These are phyloP conservation scores for Trachythela sp. DNA, from an alignment of 64 coral and sea anemone genomes.

Conservation along the genomic window DNA sequence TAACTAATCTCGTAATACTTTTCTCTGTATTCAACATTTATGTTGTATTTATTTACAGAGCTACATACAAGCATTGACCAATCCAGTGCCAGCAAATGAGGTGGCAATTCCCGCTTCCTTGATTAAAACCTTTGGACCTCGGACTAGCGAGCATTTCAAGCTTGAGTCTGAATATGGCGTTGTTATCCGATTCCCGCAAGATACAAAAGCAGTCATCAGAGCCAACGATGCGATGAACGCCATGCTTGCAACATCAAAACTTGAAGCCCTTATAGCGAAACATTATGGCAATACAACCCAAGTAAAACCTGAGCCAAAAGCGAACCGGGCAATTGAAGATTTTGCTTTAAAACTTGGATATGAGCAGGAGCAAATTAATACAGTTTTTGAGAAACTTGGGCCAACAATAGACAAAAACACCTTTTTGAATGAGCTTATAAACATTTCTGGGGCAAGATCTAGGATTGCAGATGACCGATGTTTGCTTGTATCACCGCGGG, in stretches of 20 bases:
- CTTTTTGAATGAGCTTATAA: constrained; percentile 81
- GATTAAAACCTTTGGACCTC: not conserved
- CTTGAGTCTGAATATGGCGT: not conserved
- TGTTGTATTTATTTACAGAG: not conserved
- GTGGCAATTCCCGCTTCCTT: not conserved
- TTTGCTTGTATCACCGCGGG: constrained; percentile 12
- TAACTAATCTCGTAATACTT: not conserved
- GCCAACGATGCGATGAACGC: not conserved
- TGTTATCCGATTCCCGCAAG: constrained; percentile 7
- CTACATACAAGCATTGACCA: not conserved
- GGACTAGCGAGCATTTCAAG: not conserved
- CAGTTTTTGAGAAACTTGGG: constrained; percentile 81
- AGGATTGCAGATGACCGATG: constrained; percentile 1
- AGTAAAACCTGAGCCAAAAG: constrained; percentile 1
- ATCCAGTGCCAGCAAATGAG: not conserved
- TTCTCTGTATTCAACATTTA: not conserved
- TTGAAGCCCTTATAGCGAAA: not conserved
- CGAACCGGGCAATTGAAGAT: constrained; percentile 65
- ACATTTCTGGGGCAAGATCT: constrained; percentile 56
- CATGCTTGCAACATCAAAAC: not conserved
- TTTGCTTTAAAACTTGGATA: constrained; percentile 96
- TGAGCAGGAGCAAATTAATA: constrained; percentile 69
- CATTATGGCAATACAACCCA: too few species aligned
- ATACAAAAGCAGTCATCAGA: not conserved
- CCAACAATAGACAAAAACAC: constrained; percentile 74